A percentile compares a stretch with the other conserved stretches of the same genome.
phyloP scores from a whole-genome alignment of 2,113 vertebrate species.

The Atractosteus spatula region DNA sequence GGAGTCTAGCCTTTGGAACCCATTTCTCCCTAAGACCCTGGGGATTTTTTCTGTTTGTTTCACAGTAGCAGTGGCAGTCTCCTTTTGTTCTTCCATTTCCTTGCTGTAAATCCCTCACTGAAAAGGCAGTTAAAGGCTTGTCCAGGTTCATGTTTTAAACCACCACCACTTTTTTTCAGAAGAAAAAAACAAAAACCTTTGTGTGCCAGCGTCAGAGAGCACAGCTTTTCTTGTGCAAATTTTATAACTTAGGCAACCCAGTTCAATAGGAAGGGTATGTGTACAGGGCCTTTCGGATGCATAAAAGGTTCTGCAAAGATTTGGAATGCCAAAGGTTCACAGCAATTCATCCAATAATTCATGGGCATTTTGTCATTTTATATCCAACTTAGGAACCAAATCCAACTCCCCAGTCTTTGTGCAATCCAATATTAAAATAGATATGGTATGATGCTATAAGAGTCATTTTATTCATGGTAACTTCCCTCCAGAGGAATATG shows the following conservation, averaged over 20 bases:
- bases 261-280: slow-evolving; percentile 3
- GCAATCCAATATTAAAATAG: slow-evolving; percentile 27
- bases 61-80: slow-evolving; percentile 54
- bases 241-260: slow-evolving; percentile 2
- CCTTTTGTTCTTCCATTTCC: slow-evolving; percentile 51
- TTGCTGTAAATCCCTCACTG: slow-evolving; percentile 50
- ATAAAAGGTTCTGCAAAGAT: slow-evolving; percentile 1
- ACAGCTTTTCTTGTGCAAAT: slow-evolving; percentile 22
- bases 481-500: no score
- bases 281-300: slow-evolving; percentile 11
- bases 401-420: slow-evolving; percentile 18
- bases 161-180: neutral
- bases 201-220: neutral
- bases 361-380: neutral
- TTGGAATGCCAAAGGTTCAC: neutral
- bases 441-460: no score
- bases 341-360: neutral
- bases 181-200: slow-evolving; percentile 4
- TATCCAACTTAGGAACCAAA: neutral
- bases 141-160: slow-evolving; percentile 24
- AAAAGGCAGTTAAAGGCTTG: slow-evolving; percentile 30
- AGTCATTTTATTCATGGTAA: no score
- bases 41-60: slow-evolving; percentile 54
- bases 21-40: slow-evolving; percentile 23
- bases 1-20: slow-evolving; percentile 35